Base-by-base conservation (phyloP, 2,888 invertebrate species). In the Thymelicus lineola region DNA sequence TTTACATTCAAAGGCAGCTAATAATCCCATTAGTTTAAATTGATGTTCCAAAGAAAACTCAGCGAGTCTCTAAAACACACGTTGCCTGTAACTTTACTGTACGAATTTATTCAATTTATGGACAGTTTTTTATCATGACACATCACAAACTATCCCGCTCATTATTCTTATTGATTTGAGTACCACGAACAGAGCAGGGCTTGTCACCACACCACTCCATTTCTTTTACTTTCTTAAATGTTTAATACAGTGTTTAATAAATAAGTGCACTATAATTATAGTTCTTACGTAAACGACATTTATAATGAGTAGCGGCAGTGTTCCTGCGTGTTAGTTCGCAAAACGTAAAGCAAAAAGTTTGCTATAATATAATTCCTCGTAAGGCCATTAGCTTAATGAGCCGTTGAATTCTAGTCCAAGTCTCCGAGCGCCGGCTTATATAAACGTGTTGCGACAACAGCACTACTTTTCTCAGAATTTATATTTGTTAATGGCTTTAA, bases 351-450 rank as follows among this genome's bases (percentile, higher is more conserved):
- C 53, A 4, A 20, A 12, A 55, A 35, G 14, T 55, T 35, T 14
- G 20, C 55, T 55, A 28, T 55, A 20, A 20, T 5, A 20, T 53
- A 57, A 53, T 57, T 57, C 57, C 57, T 57, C 36, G 57, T 57
- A 35, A 57, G 57, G 15, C 57, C 36, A 57, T 57, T 57, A 57
- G 57, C 57, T 12, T 57, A 57, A 57, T 57, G 57, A 57, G 36
- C 57, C 36, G 36, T 6, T 14, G n/a, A 36, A 35, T 0, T 50
- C 7, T 57, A 35, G 57, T n/a, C 15, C 35, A 6, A n/a, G 36
- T 20, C 15, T 35, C 7, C 55, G 1, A 4, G 42, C 42, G 42
- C 42, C 42, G 42, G 10, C 42, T 9, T 42, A 9, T 1, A 42
- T 42, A 42, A 42, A 42, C 12, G 4, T 12, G 42, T 12, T 42